Base-by-base conservation (phyloP, 2,888 invertebrate genomes). In the Abrostola triplasia region DNA sequence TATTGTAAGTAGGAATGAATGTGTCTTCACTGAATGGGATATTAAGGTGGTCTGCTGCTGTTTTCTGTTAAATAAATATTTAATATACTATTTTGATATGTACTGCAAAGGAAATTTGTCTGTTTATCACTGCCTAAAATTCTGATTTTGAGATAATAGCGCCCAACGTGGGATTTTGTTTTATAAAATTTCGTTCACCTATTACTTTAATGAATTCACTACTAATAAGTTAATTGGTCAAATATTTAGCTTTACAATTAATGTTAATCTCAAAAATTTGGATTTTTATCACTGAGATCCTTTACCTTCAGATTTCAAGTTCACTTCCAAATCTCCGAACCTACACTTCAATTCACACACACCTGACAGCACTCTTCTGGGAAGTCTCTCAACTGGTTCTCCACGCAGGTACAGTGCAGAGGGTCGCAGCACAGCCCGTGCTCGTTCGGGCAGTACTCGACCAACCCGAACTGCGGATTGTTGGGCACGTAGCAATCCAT, bases 401-500 rank as follows among this genome's bases (percentile, higher is more conserved):
- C 86, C 49, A 88, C 86, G 70, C 95, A 95, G 86, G 90, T 89
- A 86, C 93, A 93, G 85, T 93, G 93, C 75, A 93, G 87, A 69
- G 91, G 90, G 73, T 92, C 93, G 91, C 94, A 93, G 87, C 92
- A 92, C 69, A 91, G 89, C 70, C 87, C 86, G 78, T 86, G 85
- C 69, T 82, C 85, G 76, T 85, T 82, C 73, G 84, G 82, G 84
- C 88, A 88, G 84, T 87, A 90, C 85, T 89, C 89, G 81, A 84
- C 88, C 82, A 95, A 88, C 85, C 96, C 96, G 91, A 95, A 96
- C 95, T 96, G 96, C 80, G 96, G 96, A 90, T 96, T 96, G 95
- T 96, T 96, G 63, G 96, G 96, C 79, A 96, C 93, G 90, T 96
- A 96, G 90, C 95, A 96, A 81, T 95, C 95, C 95, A 95, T 95